Evolutionary conservation across 2,113 vertebrate species (phyloP).

Genomic region (Sialia sialis): DNA sequence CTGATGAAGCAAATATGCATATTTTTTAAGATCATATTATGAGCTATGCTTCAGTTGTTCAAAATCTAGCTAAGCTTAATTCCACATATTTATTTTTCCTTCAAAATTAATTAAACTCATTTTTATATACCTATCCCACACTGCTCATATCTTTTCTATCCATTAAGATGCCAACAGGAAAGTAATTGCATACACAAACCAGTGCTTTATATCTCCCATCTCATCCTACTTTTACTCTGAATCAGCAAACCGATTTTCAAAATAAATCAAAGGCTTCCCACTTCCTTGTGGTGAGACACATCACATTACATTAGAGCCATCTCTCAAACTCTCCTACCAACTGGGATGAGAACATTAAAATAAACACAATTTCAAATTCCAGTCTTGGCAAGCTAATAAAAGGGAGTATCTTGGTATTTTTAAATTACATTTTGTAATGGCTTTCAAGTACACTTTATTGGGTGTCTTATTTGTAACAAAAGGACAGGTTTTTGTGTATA

Average conservation of each 20-base stretch:
- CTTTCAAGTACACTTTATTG: background rate
- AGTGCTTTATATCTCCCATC: background rate
- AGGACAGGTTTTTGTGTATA: background rate
- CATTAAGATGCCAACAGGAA: background rate
- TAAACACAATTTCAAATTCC: background rate
- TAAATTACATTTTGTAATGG: background rate
- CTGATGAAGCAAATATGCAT: background rate
- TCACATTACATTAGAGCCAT: background rate
- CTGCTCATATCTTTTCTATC: background rate
- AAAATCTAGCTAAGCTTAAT: background rate
- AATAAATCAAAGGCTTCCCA: constrained; percentile 18
- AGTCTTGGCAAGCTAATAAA: background rate
- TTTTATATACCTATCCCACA: background rate
- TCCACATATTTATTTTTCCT: background rate
- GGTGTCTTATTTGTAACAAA: background rate
- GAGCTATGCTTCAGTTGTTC: background rate
- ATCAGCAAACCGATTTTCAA: constrained; percentile 20
- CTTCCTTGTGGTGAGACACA: background rate
- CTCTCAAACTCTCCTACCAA: background rate
- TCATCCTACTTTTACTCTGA: background rate
- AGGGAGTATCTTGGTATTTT: background rate
- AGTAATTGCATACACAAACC: background rate
- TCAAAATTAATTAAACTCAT: background rate
- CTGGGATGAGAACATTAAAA: background rate
- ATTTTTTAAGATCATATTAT: background rate